phyloP scores from a whole-genome alignment of 2,888 invertebrate genomes.

The Drosophila vallismaia region DNA sequence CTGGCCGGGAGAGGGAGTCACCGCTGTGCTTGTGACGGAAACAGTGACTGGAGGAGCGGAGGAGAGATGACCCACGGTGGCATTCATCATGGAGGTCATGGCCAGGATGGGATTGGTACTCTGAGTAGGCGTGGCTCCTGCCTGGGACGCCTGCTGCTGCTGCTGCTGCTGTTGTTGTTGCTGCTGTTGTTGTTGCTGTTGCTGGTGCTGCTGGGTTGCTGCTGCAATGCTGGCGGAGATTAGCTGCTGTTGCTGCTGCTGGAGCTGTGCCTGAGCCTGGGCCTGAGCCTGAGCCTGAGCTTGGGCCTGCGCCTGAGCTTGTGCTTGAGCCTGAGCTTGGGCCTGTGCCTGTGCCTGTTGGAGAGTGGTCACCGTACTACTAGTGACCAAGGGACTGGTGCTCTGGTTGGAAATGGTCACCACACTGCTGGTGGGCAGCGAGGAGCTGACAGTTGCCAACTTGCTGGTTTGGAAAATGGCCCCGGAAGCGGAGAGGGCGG shows the following conservation, averaged over 20 bases:
- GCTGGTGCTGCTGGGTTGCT: conserved; percentile 34
- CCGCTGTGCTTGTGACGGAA: conserved; percentile 42
- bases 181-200: conserved; percentile 58
- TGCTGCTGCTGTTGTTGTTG: conserved; percentile 84
- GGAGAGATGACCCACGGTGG: conserved; percentile 60
- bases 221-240: no score
- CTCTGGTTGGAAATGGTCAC: conserved; percentile 81
- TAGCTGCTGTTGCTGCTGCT: conserved; percentile 1
- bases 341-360: conserved; percentile 68
- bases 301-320: conserved; percentile 49
- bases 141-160: conserved; percentile 75
- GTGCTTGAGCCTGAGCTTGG: conserved; percentile 63
- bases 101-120: conserved; percentile 84
- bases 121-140: conserved; percentile 77
- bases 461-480: conserved; percentile 84
- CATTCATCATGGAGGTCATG: conserved; percentile 82
- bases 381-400: conserved; percentile 79
- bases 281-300: conserved; percentile 33
- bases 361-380: conserved; percentile 78
- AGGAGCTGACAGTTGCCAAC: conserved; percentile 53
- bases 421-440: conserved; percentile 82
- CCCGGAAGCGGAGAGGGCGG: conserved; percentile 83
- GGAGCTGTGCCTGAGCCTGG: conserved; percentile 56
- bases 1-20: conserved; percentile 52
- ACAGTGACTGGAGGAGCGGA: conserved; percentile 46